Evolutionary conservation across 64 coral and sea anemone genomes (phyloP), one percentile per base, ranked within the genome.

Genomic region (Dendronephthya gigantea): DNA sequence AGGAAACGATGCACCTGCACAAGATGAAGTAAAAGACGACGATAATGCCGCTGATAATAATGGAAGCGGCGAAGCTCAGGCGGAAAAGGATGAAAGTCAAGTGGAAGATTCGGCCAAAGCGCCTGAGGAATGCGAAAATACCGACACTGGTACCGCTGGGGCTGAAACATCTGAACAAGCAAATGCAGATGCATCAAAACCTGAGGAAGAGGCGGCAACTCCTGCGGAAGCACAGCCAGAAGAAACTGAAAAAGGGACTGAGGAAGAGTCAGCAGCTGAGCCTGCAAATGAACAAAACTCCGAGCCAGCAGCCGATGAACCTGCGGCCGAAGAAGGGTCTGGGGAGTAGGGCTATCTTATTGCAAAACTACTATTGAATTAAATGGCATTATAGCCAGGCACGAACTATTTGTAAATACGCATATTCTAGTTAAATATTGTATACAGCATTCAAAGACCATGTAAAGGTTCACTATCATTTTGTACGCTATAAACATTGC

Each of bases 401-500:
- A n/a, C n/a, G n/a, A n/a, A n/a, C 13, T 79, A 79, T 79, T 39
- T 79, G 72, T 79, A 79, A 36, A 79, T 79, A 79, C 15, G 36
- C 37, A 33, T 29, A 36, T 4, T 19, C 37, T 33, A 79, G 55
- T 62, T 62, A 6, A 62, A 62, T 62, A 62, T 6, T 62, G 25
- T 62, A 62, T 27, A 62, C 19, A 62, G 19, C 55, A 62, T 19
- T 62, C 25, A 62, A 1, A n/a, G 25, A 45, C 4, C 41, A 45
- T 11, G 11, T 45, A 45, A 45, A n/a, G n/a, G 41, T 45, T 45
- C 41, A 11, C 41, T 45, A 45, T 45, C 4, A 45, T 45, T 45
- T 45, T 45, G 11, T 45, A 45, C 41, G 11, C 41, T 45, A 45
- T 45, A 45, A 45, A 45, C 41, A 45, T 45, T 45, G 41, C 11